These are phyloP conservation scores for Halcyon chelicuti DNA, from an alignment of 2,797 vertebrate species.

Conservation along the genomic window DNA sequence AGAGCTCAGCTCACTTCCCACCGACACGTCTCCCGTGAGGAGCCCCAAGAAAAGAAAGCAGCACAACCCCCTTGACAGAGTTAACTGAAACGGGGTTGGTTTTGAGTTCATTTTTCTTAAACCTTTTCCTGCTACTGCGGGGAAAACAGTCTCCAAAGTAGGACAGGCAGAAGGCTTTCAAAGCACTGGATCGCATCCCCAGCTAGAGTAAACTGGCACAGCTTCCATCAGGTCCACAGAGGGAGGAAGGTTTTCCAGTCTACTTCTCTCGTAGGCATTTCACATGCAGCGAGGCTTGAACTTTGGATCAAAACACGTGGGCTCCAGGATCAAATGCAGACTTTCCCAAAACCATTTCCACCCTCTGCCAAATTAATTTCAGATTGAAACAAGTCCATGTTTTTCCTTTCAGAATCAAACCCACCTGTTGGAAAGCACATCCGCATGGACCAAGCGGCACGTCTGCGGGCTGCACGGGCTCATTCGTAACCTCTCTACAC, in stretches of 20 bases:
- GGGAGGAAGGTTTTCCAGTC: background rate
- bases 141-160: background rate
- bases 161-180: background rate
- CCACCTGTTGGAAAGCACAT: constrained; percentile 60
- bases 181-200: background rate
- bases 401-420: constrained; percentile 52
- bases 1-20: background rate
- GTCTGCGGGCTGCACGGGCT: rapidly evolving
- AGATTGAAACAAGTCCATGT: constrained; percentile 15
- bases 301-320: constrained; percentile 15
- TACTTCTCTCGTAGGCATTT: background rate
- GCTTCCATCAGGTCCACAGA: background rate
- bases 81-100: background rate
- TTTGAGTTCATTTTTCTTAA: background rate
- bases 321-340: background rate
- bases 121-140: background rate
- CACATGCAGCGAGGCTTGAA: background rate
- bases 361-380: constrained; percentile 31
- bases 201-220: background rate
- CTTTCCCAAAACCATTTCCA: constrained; percentile 14
- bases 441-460: background rate
- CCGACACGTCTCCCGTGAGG: background rate
- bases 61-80: background rate
- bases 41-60: background rate
- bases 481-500: background rate